These are phyloP conservation scores for Sandelia bainsii DNA, from an alignment of 2,797 vertebrate genomes.

Conservation along the genomic window DNA sequence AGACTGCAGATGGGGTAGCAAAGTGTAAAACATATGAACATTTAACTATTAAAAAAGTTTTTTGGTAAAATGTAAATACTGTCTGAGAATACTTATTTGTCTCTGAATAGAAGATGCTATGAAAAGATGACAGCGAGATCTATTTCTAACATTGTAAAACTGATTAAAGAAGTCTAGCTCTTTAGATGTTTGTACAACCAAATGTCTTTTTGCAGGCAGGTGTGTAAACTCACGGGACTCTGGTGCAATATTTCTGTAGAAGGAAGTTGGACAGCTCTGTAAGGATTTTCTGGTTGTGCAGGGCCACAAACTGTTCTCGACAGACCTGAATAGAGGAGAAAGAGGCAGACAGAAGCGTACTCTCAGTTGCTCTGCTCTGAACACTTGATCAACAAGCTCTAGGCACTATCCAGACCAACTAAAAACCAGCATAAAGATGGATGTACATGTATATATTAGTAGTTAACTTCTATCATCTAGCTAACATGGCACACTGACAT, in stretches of 20 bases:
- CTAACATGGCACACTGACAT: too few relatives aligned
- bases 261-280: constrained; percentile 91
- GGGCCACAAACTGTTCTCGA: constrained; percentile 93
- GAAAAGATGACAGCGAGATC: not conserved
- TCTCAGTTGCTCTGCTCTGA: constrained; percentile 25
- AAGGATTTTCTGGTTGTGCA: constrained; percentile 94
- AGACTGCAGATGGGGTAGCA: not conserved
- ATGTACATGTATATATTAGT: too few relatives aligned
- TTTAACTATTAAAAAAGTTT: not conserved
- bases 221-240: constrained; percentile 70
- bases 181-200: not conserved
- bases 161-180: not conserved
- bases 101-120: not conserved
- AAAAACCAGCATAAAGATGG: not conserved
- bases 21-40: not conserved
- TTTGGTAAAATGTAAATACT: not conserved
- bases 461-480: too few relatives aligned
- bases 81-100: not conserved
- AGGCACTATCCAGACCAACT: constrained; percentile 12
- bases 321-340: constrained; percentile 86
- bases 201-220: not conserved
- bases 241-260: constrained; percentile 86
- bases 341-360: constrained; percentile 18
- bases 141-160: not conserved
- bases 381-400: constrained; percentile 9